Evolutionary conservation across 2,888 invertebrate species (phyloP).

Genomic region (Shargacucullia verbasci): DNA sequence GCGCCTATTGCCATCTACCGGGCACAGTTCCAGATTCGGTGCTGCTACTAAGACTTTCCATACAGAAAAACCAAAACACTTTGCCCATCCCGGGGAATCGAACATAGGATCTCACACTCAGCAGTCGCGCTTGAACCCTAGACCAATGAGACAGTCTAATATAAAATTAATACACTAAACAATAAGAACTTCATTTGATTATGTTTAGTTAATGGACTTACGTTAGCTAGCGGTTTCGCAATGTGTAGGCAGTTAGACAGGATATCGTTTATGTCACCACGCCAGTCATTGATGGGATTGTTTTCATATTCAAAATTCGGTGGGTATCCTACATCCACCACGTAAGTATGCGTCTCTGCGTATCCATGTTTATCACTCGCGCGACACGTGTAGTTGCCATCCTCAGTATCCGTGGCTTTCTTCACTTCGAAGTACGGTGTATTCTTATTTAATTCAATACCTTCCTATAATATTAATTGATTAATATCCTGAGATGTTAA

Average conservation of each 20-base stretch:
- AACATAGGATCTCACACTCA: no score
- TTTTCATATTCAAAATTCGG: constrained; percentile 29
- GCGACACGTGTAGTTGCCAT: constrained; percentile 57
- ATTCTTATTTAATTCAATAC: neutral
- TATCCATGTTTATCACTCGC: constrained; percentile 47
- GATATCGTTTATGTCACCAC: constrained; percentile 26
- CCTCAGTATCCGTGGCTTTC: constrained; percentile 9
- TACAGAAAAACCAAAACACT: no score
- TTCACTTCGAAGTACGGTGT: constrained; percentile 18
- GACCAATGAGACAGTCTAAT: no score
- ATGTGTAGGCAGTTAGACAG: constrained; percentile 24
- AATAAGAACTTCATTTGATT: no score
- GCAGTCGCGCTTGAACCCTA: no score
- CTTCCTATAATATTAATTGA: constrained; percentile 12
- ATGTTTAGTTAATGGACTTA: constrained; percentile 28
- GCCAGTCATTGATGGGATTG: constrained; percentile 25
- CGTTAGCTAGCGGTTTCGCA: constrained; percentile 34
- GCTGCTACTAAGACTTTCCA: no score
- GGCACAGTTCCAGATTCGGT: no score
- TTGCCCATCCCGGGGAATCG: no score
- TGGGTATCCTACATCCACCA: constrained; percentile 43
- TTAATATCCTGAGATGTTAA: no score
- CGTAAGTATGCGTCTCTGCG: constrained; percentile 43
- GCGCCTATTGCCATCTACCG: no score
- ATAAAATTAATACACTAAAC: no score